Conservation (phyloP, 1,140 invertebrate species). For the Papilio polyxenes region DNA sequence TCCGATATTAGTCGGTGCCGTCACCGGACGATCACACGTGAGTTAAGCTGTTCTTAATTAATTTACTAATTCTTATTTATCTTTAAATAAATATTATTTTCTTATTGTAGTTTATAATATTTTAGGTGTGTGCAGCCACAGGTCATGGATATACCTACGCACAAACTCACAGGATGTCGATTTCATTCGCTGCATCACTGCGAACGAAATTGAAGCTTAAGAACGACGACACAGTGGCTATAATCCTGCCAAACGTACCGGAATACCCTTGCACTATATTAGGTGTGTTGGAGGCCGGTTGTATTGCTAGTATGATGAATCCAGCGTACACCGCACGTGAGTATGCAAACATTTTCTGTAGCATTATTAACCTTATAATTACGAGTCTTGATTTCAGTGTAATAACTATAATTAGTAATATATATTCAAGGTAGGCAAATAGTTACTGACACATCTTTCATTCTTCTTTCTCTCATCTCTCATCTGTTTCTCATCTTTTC, state of each 20-base stretch:
- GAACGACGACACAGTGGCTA: constrained; percentile 86
- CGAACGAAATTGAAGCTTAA: constrained; percentile 84
- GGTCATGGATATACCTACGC: constrained; percentile 87
- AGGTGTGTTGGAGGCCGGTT: constrained; percentile 86
- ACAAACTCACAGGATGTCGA: constrained; percentile 83
- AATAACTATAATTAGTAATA: too few species aligned
- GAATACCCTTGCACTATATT: constrained; percentile 87
- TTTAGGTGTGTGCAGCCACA: constrained; percentile 86
- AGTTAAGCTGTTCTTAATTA: too few species aligned
- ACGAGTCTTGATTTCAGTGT: too few species aligned
- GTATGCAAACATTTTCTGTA: constrained; percentile 41
- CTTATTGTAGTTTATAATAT: constrained; percentile 39
- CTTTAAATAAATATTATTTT: not conserved
- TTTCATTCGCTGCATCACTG: constrained; percentile 87
- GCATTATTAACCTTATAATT: not conserved
- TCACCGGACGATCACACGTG: too few species aligned
- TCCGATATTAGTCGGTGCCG: too few species aligned
- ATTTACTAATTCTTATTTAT: too few species aligned
- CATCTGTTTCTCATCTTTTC: too few species aligned
- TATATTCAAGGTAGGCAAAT: too few species aligned
- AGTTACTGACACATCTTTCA: too few species aligned
- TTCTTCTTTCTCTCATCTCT: too few species aligned
- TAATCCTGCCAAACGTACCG: constrained; percentile 88
- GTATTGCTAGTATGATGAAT: constrained; percentile 89
- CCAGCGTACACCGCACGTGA: constrained; percentile 89